These are phyloP conservation scores for Lasioglossum oenotherae DNA, from an alignment of 2,888 invertebrate species.

Conservation along the genomic window DNA sequence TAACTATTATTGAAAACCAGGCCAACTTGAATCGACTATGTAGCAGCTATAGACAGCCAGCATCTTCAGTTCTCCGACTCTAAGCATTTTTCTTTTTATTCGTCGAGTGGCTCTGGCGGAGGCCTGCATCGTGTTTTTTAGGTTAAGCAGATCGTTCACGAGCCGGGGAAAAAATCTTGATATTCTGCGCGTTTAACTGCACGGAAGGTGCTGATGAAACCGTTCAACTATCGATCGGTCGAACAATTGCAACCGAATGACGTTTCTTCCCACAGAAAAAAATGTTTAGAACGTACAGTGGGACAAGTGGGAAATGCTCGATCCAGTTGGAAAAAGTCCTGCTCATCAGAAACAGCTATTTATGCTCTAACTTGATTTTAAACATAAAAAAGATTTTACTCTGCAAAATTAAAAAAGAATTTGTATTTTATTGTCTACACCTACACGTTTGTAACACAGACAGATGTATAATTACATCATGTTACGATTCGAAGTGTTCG, in stretches of 20 bases:
- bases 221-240: slow-evolving; percentile 25
- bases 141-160: slow-evolving; percentile 20
- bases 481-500: too few species aligned
- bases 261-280: not conserved
- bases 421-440: too few species aligned
- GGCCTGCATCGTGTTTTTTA: slow-evolving; percentile 6
- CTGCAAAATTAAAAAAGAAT: too few species aligned
- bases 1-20: not conserved
- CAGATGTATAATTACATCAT: too few species aligned
- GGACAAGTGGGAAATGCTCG: too few species aligned
- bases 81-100: slow-evolving; percentile 1
- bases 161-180: slow-evolving; percentile 16
- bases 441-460: too few species aligned
- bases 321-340: too few species aligned
- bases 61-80: not conserved
- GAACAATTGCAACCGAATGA: not conserved
- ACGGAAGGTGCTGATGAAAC: not conserved
- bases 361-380: too few species aligned
- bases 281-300: not conserved
- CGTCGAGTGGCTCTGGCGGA: not conserved
- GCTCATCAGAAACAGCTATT: too few species aligned
- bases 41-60: not conserved
- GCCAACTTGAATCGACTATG: not conserved
- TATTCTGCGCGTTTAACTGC: slow-evolving; percentile 3
- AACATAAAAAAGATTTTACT: too few species aligned